These are phyloP conservation scores for Tinea trinotella DNA, from an alignment of 2,888 invertebrate genomes.

Conservation along the genomic window DNA sequence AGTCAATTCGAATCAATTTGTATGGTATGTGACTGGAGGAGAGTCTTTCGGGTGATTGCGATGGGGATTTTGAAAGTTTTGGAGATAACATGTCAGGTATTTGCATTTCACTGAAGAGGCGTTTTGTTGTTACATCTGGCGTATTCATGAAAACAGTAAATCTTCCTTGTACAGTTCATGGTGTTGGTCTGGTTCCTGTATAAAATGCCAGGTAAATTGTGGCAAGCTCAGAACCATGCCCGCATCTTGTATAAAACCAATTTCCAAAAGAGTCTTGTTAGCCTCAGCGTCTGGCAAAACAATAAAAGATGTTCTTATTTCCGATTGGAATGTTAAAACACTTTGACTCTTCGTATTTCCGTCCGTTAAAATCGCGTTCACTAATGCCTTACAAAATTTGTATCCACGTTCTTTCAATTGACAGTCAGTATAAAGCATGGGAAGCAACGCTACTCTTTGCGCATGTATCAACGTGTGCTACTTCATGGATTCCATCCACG, in stretches of 20 bases:
- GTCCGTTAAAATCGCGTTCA: constrained; percentile 22
- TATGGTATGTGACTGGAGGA: not conserved
- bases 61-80: no score
- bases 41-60: not conserved
- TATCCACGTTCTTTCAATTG: constrained; percentile 17
- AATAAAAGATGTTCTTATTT: constrained; percentile 24
- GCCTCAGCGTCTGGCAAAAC: constrained; percentile 27
- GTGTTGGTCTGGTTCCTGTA: constrained; percentile 25
- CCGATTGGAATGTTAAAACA: constrained; percentile 15
- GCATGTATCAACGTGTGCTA: constrained; percentile 22
- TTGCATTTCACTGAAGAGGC: not conserved
- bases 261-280: constrained; percentile 26
- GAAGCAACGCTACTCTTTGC: constrained; percentile 24
- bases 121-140: no score
- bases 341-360: constrained; percentile 20
- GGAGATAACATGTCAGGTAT: not conserved
- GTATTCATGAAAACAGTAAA: no score
- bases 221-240: constrained; percentile 28
- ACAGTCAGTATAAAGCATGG: constrained; percentile 19
- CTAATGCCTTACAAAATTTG: constrained; percentile 13
- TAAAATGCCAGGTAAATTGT: constrained; percentile 25
- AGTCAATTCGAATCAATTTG: constrained; percentile 9
- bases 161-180: constrained; percentile 23
- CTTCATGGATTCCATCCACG: constrained; percentile 18
- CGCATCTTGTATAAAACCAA: constrained; percentile 27